Percentiles rank a stretch among this genome's conserved stretches.
Evolutionary conservation across 2,888 invertebrate species (phyloP).

Genomic region (Axea sp.): DNA sequence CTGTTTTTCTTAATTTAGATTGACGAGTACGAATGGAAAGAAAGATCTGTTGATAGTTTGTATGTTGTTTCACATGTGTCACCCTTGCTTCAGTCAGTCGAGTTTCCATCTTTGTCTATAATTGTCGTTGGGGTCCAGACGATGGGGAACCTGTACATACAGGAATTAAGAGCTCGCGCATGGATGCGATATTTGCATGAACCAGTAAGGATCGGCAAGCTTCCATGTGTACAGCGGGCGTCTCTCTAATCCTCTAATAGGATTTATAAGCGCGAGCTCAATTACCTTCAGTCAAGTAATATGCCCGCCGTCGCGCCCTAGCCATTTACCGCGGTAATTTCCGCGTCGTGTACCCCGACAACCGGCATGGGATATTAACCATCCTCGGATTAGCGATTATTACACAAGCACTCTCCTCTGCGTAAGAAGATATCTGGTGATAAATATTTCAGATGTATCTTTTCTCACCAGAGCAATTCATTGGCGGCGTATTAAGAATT

Average conservation of each 20-base stretch:
- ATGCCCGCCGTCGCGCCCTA: slow-evolving; percentile 67
- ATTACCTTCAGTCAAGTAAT: slow-evolving; percentile 77
- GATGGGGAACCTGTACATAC: slow-evolving; percentile 55
- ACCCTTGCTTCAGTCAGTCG: slow-evolving; percentile 16
- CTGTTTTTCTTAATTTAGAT: no score
- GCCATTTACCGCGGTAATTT: slow-evolving; percentile 72
- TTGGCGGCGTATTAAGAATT: no score
- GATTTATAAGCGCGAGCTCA: slow-evolving; percentile 78
- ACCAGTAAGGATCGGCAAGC: slow-evolving; percentile 59
- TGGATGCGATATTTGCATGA: slow-evolving; percentile 68
- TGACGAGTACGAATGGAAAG: no score
- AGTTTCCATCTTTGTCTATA: slow-evolving; percentile 46
- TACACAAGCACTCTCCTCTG: slow-evolving; percentile 50
- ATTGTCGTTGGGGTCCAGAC: slow-evolving; percentile 48
- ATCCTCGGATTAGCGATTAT: slow-evolving; percentile 65
- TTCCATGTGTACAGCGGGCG: slow-evolving; percentile 65
- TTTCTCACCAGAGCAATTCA: slow-evolving; percentile 32
- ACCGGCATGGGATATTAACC: slow-evolving; percentile 65
- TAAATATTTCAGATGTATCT: slow-evolving; percentile 52
- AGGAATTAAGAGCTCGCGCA: slow-evolving; percentile 59
- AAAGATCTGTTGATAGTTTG: slow-evolving; percentile 12
- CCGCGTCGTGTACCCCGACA: slow-evolving; percentile 60
- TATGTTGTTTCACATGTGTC: slow-evolving; percentile 37
- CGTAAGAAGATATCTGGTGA: slow-evolving; percentile 45
- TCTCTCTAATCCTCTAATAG: slow-evolving; percentile 78